Evolutionary conservation across 2,888 invertebrate genomes (phyloP).

Genomic region (Hemicrepidius hirtus): DNA sequence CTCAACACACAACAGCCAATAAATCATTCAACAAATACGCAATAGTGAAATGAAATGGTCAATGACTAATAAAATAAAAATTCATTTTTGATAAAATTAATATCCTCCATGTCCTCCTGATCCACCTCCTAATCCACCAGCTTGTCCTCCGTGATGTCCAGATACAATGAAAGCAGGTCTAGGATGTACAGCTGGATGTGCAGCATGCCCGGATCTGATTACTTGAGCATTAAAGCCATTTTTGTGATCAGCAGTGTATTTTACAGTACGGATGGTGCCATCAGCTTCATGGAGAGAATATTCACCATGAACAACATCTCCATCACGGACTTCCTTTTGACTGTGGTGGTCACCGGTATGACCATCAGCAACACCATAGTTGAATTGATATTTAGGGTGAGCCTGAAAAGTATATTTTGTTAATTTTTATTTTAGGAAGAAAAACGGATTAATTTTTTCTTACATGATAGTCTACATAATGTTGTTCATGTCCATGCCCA

Average conservation of each 20-base stretch:
- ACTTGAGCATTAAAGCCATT: constrained; percentile 72
- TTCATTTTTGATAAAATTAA: constrained; percentile 61
- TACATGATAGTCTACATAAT: constrained; percentile 43
- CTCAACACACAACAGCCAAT: no score
- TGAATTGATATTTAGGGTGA: constrained; percentile 76
- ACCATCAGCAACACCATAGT: constrained; percentile 76
- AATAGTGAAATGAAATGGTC: no score
- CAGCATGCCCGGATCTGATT: constrained; percentile 73
- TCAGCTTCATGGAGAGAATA: constrained; percentile 75
- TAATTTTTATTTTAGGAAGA: background rate
- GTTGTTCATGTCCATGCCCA: constrained; percentile 1
- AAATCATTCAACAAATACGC: no score
- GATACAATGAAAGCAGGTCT: constrained; percentile 33
- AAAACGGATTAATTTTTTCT: background rate
- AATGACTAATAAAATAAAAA: background rate
- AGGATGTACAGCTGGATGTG: constrained; percentile 66
- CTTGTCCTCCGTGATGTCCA: background rate
- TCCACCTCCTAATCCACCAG: background rate
- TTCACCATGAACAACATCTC: constrained; percentile 73
- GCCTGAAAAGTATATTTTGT: constrained; percentile 70
- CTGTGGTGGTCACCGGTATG: constrained; percentile 76
- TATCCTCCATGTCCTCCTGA: constrained; percentile 71
- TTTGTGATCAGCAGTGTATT: constrained; percentile 76
- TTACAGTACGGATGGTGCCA: constrained; percentile 75
- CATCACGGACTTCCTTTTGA: constrained; percentile 75